Conservation (phyloP, 2,113 vertebrate genomes). For the Sprattus sprattus region DNA sequence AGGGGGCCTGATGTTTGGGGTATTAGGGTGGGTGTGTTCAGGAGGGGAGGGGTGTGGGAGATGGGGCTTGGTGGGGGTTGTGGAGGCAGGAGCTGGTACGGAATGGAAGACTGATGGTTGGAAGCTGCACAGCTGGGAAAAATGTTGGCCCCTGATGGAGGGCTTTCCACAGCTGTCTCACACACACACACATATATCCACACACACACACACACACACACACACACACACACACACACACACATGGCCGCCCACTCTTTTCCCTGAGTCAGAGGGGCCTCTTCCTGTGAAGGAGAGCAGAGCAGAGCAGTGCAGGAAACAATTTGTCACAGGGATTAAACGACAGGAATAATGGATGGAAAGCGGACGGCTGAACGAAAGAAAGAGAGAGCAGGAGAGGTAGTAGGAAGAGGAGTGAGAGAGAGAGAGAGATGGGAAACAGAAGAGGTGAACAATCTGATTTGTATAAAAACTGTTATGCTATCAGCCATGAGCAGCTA, state of each 20-base stretch:
- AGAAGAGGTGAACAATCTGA: not conserved
- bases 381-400: not conserved
- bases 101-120: not conserved
- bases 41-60: not conserved
- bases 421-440: not conserved
- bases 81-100: not conserved
- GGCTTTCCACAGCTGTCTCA: constrained; percentile 44
- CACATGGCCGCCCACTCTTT: constrained; percentile 41
- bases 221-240: constrained; percentile 39
- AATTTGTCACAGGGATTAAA: constrained; percentile 51
- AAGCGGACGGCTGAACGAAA: constrained; percentile 1
- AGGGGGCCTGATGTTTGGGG: not conserved
- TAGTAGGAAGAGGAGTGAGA: not conserved
- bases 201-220: constrained; percentile 51
- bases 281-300: constrained; percentile 37
- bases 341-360: constrained; percentile 35
- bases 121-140: constrained; percentile 3
- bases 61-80: not conserved
- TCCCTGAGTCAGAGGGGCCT: constrained; percentile 45
- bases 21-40: not conserved
- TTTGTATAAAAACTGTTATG: constrained; percentile 1
- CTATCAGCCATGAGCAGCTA: not conserved
- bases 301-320: constrained; percentile 41
- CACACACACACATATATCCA: constrained; percentile 37
- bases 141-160: not conserved